Percentiles rank a stretch among this genome's conserved stretches.
Evolutionary conservation across 2,797 vertebrate species (phyloP).

Genomic region (Hydrocynus forskahlii): DNA sequence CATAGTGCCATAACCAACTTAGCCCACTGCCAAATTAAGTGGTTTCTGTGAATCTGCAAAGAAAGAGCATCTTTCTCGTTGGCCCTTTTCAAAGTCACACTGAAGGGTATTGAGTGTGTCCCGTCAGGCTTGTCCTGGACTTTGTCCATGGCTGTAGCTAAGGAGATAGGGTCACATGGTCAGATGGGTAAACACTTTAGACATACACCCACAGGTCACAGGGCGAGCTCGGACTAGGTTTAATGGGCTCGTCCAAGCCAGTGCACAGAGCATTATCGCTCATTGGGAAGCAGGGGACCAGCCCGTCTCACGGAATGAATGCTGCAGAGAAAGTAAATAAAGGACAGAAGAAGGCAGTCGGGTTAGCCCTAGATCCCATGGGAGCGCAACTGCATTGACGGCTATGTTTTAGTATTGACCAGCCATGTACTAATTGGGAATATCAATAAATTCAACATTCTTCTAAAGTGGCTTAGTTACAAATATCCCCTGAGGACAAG

Average conservation of each 20-base stretch:
- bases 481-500: not conserved
- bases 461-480: not conserved
- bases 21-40: not conserved
- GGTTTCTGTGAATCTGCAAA: not conserved
- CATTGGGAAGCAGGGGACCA: not conserved
- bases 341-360: not conserved
- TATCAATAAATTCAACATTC: conserved; percentile 19
- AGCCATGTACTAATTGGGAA: not conserved
- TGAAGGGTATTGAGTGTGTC: conserved; percentile 22
- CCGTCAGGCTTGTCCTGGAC: not conserved
- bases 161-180: conserved; percentile 8
- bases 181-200: not conserved
- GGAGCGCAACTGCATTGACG: not conserved
- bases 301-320: not conserved
- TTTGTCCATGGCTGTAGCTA: conserved; percentile 4
- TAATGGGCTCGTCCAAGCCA: conserved; percentile 8
- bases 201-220: not conserved
- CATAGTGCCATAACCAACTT: conserved; percentile 1
- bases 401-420: conserved; percentile 15
- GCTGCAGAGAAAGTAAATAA: conserved; percentile 8
- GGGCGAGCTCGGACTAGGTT: not conserved
- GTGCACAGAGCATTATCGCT: not conserved
- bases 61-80: conserved; percentile 15
- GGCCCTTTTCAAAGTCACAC: conserved; percentile 30
- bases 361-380: not conserved